These are phyloP conservation scores for Artibeus jamaicensis DNA, from an alignment of 2,797 vertebrate species.

Conservation along the genomic window DNA sequence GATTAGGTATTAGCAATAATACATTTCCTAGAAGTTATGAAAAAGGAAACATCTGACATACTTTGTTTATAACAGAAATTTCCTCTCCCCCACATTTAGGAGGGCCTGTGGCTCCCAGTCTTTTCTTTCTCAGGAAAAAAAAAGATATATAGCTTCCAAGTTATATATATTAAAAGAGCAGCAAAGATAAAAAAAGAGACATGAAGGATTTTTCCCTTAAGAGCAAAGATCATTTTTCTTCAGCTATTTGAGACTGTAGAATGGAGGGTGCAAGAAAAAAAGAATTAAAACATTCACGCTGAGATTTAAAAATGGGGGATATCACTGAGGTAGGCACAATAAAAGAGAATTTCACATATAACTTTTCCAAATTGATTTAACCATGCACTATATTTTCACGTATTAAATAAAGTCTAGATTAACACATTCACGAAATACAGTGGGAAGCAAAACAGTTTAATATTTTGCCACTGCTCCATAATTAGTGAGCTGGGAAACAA, in stretches of 20 bases:
- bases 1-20: constrained; percentile 57
- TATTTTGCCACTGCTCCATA: background rate
- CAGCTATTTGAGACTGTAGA: background rate
- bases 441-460: background rate
- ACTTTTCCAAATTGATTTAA: background rate
- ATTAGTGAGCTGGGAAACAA: background rate
- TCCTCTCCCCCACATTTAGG: constrained; percentile 46
- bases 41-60: constrained; percentile 71
- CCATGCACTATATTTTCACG: background rate
- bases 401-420: background rate
- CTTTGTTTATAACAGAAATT: constrained; percentile 68
- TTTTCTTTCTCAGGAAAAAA: constrained; percentile 73
- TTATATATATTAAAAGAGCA: constrained; percentile 58
- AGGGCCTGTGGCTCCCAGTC: constrained; percentile 1
- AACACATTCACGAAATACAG: background rate
- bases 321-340: background rate
- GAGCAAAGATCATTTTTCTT: background rate
- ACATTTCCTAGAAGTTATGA: constrained; percentile 69
- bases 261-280: background rate
- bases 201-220: constrained; percentile 18
- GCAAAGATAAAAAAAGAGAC: constrained; percentile 45
- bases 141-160: constrained; percentile 48
- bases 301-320: background rate
- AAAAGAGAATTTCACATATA: background rate
- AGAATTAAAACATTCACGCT: background rate